Percentiles rank a stretch among this genome's conserved stretches.
Conservation (phyloP, 2,888 invertebrate genomes). For the Hyposoter dolosus region DNA sequence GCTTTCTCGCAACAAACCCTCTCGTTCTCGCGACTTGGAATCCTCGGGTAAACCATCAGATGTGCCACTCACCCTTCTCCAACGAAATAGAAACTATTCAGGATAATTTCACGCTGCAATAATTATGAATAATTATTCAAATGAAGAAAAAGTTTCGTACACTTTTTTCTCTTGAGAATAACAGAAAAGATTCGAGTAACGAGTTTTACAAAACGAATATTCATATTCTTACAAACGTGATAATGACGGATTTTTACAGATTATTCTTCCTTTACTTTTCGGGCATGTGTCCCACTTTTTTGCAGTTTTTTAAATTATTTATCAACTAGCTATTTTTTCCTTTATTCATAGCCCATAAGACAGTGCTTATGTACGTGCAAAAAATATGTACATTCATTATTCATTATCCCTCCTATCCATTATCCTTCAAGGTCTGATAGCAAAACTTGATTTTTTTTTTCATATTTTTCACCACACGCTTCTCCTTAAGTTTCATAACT, state of each 20-base stretch:
- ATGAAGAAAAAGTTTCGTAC: neutral
- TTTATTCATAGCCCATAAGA: no score
- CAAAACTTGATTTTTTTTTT: no score
- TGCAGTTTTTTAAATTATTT: no score
- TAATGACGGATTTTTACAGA: neutral
- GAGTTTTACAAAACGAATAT: neutral
- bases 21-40: conserved; percentile 17
- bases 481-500: no score
- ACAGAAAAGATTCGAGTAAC: neutral
- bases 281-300: no score
- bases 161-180: neutral
- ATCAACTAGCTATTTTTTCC: no score
- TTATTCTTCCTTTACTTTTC: neutral
- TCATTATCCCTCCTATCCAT: no score
- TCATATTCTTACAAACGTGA: neutral
- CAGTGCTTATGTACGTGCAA: no score
- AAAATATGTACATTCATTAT: no score
- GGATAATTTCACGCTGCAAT: neutral
- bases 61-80: neutral
- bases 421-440: no score
- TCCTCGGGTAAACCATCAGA: conserved; percentile 19
- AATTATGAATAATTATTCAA: conserved; percentile 12
- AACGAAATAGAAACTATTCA: conserved; percentile 5
- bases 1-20: neutral
- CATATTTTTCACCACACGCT: no score